phyloP scores from a whole-genome alignment of 2,113 vertebrate genomes.

The Podiceps cristatus region DNA sequence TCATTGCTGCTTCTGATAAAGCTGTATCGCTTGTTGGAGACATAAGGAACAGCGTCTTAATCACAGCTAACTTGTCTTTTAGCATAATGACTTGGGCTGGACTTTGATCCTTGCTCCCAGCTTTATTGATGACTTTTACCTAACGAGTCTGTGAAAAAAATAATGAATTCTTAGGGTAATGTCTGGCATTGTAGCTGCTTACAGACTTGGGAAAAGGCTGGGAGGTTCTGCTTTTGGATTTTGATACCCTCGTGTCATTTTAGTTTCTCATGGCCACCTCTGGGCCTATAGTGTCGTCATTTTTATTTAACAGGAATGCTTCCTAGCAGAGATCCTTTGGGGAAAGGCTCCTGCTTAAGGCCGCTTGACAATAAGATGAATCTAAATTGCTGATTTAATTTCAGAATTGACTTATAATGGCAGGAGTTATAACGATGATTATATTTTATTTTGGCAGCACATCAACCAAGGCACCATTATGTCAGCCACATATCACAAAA shows the following conservation, averaged over 20 bases:
- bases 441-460: slow-evolving; percentile 20
- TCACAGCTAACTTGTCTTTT: background rate
- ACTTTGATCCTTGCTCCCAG: background rate
- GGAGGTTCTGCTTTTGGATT: background rate
- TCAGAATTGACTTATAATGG: slow-evolving; percentile 17
- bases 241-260: background rate
- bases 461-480: background rate
- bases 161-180: background rate
- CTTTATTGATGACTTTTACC: background rate
- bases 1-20: background rate
- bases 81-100: background rate
- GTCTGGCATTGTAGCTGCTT: background rate
- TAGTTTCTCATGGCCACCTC: background rate
- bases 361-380: background rate
- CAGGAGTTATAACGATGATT: background rate
- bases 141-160: background rate
- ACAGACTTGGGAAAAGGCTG: background rate
- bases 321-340: background rate
- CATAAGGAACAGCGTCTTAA: background rate
- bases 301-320: background rate
- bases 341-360: background rate
- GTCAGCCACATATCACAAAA: background rate
- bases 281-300: background rate
- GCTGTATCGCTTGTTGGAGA: background rate
- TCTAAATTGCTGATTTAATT: slow-evolving; percentile 37